Base-by-base conservation (phyloP, 2,113 vertebrate species). In the Lepus europaeus region DNA sequence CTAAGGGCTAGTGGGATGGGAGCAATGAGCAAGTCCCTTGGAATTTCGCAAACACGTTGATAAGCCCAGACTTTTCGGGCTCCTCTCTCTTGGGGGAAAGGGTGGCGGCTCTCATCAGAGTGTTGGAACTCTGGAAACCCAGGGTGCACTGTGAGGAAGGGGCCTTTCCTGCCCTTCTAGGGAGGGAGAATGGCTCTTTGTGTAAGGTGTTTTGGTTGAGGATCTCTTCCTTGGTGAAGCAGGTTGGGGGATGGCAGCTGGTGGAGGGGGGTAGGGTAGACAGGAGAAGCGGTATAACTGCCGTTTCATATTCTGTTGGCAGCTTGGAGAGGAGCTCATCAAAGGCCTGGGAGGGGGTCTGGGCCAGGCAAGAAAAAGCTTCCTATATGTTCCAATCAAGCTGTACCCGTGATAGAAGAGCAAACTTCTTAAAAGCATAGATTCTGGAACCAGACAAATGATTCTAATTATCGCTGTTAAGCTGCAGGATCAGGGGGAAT, bases 381-480 rank as follows among this genome's bases (percentile, higher is more conserved):
- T 33, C 12, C 13, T 1, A 0, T 1, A 0, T 27, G 66, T 29
- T 25, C 20, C 36, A 76, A 3, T 56, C 11, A 13, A 66, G 27
- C 20, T 51, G 64, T 1, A 88, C 14, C 39, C 27, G 53, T 2
- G 10, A 33, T 7, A 77, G 66, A 89, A 87, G 9, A 72, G 45
- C n/a, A 49, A 70, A 36, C 5, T 68, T n/a, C 36, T 80, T 68
- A 49, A 22, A 33, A 59, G 49, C 29, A 23, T 63, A 64, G 77
- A 53, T 11, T n/a, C 10, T 81, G 25, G 78, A 64, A 77, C 61
- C 68, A 90, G n/a, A 89, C 16, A 53, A 27, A 27, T 72, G 53
- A 80, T 59, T 72, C 17, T 14, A 72, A 89, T 84, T 49, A 33
- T 89, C 51, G 45, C 56, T 95, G 56, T 78, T 76, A 95, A 94